Base-by-base conservation (phyloP, 2,113 vertebrate species). In the Papio anubis region DNA sequence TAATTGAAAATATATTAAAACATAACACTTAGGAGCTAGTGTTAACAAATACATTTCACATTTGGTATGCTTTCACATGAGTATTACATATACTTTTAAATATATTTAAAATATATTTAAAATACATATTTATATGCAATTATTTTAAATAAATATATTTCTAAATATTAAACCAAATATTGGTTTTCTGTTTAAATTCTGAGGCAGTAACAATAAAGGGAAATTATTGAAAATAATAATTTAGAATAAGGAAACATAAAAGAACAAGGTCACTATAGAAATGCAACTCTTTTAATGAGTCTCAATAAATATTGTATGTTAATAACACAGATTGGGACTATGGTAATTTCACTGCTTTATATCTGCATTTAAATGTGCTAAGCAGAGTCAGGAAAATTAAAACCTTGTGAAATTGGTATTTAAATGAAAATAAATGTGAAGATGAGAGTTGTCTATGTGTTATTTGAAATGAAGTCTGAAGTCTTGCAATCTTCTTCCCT, bases 41-140 rank as follows among this genome's bases (percentile, higher is more conserved):
- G 61, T 83, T 96, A 96, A 83, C 66, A 97, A 90, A 95, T 92
- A 81, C 10, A 96, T 89, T 90, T 97, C 38, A 82, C 5, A 86
- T 95, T 96, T 95, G 96, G 2, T 84, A 68, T 48, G 43, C 35
- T 92, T 94, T 83, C 48, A 55, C 25, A 76, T 85, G 40, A 12
- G 2, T 96, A 64, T 83, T 40, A 80, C 38, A 93, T 88, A 93
- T 25, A 85, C 85, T 93, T 61, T 68, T 18, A 68, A 35, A 68
- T 18, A 68, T 18, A n/a, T 35, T 68, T 3, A 17, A 68, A 68
- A 35, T 72, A 88, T 38, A 70, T 70, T 20, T 64, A 30, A 64
- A 68, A n/a, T 18, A n/a, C 16, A 0, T 35, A 68, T 35, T 64
- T 64, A 64, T 14, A 64, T 64, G 27, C 27, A 68, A 68, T 68